Conservation (phyloP, 2,797 vertebrate genomes). For the Sarcoramphus papa region DNA sequence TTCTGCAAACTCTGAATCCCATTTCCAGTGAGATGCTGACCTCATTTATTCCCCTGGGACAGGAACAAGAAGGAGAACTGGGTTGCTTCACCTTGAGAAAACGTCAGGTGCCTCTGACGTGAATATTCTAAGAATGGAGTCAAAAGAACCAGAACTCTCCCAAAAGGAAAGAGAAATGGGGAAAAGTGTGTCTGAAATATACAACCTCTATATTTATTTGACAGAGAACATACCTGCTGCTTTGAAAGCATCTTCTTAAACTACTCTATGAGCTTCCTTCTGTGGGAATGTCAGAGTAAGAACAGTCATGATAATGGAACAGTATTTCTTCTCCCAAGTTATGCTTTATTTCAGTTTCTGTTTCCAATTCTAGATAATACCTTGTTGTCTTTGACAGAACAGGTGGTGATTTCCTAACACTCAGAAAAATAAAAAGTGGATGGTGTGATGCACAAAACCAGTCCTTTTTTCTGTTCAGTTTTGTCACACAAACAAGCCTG, state of each 20-base stretch:
- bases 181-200: background rate
- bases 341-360: background rate
- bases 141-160: background rate
- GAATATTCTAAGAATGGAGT: background rate
- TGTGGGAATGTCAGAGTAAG: background rate
- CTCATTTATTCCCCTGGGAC: background rate
- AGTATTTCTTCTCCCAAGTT: background rate
- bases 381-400: background rate
- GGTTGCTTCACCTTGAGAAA: background rate
- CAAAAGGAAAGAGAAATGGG: background rate
- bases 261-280: background rate
- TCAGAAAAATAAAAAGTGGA: background rate
- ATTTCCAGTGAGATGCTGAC: background rate
- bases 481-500: background rate
- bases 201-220: background rate
- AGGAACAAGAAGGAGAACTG: background rate
- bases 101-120: background rate
- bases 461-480: background rate
- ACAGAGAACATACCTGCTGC: background rate
- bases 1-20: background rate
- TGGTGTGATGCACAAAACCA: background rate
- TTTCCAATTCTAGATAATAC: background rate
- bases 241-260: background rate
- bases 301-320: background rate
- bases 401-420: background rate